Conservation (phyloP, 1,140 invertebrate genomes). For the Paraescarpia echinospica region DNA sequence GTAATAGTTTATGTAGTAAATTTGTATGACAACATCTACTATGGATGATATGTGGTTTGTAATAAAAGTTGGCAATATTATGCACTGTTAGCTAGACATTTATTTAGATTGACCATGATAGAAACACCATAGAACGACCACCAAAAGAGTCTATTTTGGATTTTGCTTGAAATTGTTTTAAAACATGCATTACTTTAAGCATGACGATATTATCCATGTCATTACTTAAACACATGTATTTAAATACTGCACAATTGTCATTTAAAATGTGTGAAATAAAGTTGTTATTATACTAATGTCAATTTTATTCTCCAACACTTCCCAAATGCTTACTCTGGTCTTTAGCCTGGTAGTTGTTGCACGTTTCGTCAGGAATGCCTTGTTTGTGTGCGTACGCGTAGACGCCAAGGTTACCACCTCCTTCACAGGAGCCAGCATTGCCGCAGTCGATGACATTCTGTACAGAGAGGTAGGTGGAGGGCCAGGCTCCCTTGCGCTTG, state of each 20-base stretch:
- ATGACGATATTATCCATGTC: too few species aligned
- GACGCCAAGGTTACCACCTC: constrained; percentile 57
- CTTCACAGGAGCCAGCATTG: constrained; percentile 46
- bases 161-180: too few species aligned
- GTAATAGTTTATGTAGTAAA: not conserved
- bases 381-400: constrained; percentile 59
- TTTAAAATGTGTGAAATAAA: too few species aligned
- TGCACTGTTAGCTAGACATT: not conserved
- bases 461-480: constrained; percentile 59
- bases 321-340: constrained; percentile 52
- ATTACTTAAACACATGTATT: too few species aligned
- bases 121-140: too few species aligned
- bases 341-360: constrained; percentile 63
- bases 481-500: constrained; percentile 59
- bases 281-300: too few species aligned
- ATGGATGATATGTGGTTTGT: too few species aligned
- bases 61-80: not conserved
- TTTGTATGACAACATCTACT: not conserved
- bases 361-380: constrained; percentile 62
- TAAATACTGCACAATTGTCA: too few species aligned
- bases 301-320: too few species aligned
- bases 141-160: too few species aligned
- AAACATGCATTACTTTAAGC: too few species aligned
- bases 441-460: constrained; percentile 62
- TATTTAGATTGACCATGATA: too few species aligned